These are phyloP conservation scores for Ptilonorhynchus violaceus DNA, from an alignment of 2,113 vertebrate genomes.

Conservation along the genomic window DNA sequence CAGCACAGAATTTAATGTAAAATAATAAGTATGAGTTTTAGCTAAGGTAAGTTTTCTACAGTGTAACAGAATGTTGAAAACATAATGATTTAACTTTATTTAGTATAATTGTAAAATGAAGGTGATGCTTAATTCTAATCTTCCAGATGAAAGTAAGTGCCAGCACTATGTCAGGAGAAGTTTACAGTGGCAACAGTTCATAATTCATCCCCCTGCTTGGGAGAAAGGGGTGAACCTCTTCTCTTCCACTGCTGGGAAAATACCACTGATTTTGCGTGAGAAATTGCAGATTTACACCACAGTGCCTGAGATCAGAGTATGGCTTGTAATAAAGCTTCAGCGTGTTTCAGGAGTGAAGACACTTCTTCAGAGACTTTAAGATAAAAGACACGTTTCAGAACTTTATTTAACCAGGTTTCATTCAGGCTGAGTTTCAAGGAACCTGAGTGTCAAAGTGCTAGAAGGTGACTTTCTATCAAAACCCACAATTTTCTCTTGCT, in stretches of 20 bases:
- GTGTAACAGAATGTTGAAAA: neutral
- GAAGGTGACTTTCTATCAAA: constrained; percentile 9
- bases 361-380: neutral
- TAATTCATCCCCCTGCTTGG: neutral
- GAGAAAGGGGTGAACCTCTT: neutral
- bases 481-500: neutral
- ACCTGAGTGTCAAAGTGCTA: neutral
- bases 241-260: neutral
- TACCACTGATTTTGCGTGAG: neutral
- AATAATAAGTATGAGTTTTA: neutral
- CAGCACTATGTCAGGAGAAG: neutral
- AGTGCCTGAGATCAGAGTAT: neutral
- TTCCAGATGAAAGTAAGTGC: neutral
- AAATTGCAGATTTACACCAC: neutral
- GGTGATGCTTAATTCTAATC: constrained; percentile 1
- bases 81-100: neutral
- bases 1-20: neutral
- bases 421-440: constrained; percentile 10
- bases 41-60: neutral
- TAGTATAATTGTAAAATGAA: neutral
- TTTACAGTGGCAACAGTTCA: neutral
- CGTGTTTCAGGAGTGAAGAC: neutral
- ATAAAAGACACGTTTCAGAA: neutral
- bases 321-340: neutral
- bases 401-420: constrained; percentile 5